These are phyloP conservation scores for Magallana angulata DNA, from an alignment of 1,140 invertebrate genomes.

Conservation along the genomic window DNA sequence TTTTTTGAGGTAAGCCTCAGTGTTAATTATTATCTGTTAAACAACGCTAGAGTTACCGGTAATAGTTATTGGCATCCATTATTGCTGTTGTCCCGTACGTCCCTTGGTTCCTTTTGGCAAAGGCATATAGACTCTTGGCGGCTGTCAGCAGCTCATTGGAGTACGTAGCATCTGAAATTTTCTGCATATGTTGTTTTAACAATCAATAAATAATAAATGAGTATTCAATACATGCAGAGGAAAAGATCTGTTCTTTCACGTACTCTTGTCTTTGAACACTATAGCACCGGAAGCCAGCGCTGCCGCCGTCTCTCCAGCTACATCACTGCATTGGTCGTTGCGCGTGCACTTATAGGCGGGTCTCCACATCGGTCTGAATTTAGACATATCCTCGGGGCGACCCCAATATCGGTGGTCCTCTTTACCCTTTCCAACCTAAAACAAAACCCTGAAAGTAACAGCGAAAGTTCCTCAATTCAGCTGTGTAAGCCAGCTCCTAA, in stretches of 20 bases:
- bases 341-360: constrained; percentile 55
- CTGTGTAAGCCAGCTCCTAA: too few species aligned
- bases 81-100: constrained; percentile 78
- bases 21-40: too few species aligned
- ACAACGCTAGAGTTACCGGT: constrained; percentile 48
- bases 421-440: constrained; percentile 69
- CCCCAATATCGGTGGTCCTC: constrained; percentile 63
- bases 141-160: constrained; percentile 80
- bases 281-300: constrained; percentile 38
- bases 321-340: constrained; percentile 44
- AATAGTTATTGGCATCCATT: constrained; percentile 51
- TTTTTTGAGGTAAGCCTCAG: too few species aligned
- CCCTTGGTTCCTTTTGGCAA: constrained; percentile 82
- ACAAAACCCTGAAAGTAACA: not conserved
- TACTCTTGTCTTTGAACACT: constrained; percentile 31
- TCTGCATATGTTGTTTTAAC: too few species aligned
- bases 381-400: constrained; percentile 64
- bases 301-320: constrained; percentile 54
- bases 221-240: too few species aligned
- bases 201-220: too few species aligned
- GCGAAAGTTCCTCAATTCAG: not conserved
- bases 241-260: too few species aligned
- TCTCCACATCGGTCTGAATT: constrained; percentile 42
- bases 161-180: constrained; percentile 79
- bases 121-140: constrained; percentile 82